These are phyloP conservation scores for Eristalis pertinax DNA, from an alignment of 2,888 invertebrate genomes.

Conservation along the genomic window DNA sequence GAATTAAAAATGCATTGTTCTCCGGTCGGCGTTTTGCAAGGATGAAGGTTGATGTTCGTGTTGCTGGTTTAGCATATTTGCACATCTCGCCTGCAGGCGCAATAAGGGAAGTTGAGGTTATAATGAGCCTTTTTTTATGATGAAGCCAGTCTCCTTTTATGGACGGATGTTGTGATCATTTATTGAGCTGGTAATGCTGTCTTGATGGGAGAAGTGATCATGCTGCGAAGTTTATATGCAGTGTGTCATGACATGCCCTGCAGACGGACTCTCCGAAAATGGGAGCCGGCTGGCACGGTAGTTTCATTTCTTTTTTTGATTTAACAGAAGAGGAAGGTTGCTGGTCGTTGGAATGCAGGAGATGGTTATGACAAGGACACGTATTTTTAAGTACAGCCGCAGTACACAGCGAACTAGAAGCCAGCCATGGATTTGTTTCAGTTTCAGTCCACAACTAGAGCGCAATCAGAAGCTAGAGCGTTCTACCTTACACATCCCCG, in stretches of 20 bases:
- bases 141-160: background rate
- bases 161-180: background rate
- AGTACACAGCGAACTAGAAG: too few relatives aligned
- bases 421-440: too few relatives aligned
- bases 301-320: background rate
- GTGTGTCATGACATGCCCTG: background rate
- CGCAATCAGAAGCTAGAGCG: too few relatives aligned
- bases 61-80: constrained; percentile 16
- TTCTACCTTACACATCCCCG: too few relatives aligned
- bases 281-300: background rate
- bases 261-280: background rate
- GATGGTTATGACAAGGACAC: too few relatives aligned
- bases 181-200: background rate
- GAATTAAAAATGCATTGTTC: constrained; percentile 44
- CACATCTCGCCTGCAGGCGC: constrained; percentile 1
- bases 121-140: background rate
- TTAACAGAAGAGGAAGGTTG: too few relatives aligned
- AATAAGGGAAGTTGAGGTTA: background rate
- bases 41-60: background rate
- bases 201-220: background rate
- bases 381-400: too few relatives aligned
- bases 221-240: background rate
- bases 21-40: background rate
- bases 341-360: too few relatives aligned
- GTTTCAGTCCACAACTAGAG: too few relatives aligned